phyloP scores from a whole-genome alignment of 2,888 invertebrate species.

The Sepiola atlantica region DNA sequence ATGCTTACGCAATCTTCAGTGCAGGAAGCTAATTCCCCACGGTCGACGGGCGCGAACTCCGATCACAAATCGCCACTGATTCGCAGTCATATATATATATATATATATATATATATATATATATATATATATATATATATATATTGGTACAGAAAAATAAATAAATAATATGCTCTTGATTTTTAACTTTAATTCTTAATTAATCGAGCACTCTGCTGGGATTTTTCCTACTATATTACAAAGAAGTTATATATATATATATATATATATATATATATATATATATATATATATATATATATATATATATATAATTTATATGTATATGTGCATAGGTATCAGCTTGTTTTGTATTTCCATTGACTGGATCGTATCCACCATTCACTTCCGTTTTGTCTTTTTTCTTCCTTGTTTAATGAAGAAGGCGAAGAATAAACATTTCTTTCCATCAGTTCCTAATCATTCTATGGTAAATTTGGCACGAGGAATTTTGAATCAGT shows the following conservation, averaged over 20 bases:
- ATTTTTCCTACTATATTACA: too few species aligned
- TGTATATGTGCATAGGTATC: neutral
- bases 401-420: neutral
- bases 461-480: conserved; percentile 4
- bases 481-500: neutral
- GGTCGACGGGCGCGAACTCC: too few species aligned
- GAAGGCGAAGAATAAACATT: neutral
- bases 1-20: too few species aligned
- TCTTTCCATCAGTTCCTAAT: neutral
- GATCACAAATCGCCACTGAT: too few species aligned
- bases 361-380: neutral
- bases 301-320: neutral
- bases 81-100: too few species aligned
- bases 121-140: neutral
- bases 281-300: neutral
- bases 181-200: too few species aligned
- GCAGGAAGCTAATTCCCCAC: too few species aligned
- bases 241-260: neutral
- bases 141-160: neutral
- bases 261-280: neutral
- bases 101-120: neutral
- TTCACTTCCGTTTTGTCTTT: neutral
- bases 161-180: too few species aligned
- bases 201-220: too few species aligned
- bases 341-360: neutral